A percentile compares a stretch with the other conserved stretches of the same genome.
These are phyloP conservation scores for Todiramphus saurophagus DNA, from an alignment of 2,113 vertebrate genomes.

Conservation along the genomic window DNA sequence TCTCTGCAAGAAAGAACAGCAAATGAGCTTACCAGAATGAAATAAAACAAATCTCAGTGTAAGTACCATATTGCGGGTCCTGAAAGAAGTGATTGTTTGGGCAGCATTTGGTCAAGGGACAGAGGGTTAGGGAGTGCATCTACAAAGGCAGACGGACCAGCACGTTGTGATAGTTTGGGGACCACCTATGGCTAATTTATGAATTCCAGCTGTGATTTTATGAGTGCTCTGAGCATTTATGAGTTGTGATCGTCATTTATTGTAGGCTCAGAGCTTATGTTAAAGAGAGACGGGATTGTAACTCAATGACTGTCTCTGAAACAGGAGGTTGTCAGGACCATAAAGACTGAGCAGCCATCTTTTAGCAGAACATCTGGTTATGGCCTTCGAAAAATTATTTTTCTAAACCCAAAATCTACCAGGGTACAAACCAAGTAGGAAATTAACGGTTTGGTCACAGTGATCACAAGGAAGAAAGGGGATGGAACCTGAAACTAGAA, in stretches of 20 bases:
- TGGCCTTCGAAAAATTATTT: not conserved
- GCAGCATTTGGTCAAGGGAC: not conserved
- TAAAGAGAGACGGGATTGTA: not conserved
- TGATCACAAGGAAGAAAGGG: not conserved
- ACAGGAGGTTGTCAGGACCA: not conserved
- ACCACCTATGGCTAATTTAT: not conserved
- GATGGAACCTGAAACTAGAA: not conserved
- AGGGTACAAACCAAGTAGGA: not conserved
- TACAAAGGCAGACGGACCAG: not conserved
- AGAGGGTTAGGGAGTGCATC: not conserved
- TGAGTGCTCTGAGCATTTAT: not conserved
- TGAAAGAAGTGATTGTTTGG: not conserved
- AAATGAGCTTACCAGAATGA: not conserved
- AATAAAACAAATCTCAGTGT: constrained; percentile 1
- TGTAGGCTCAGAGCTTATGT: not conserved
- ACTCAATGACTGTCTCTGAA: not conserved
- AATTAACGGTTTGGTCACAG: not conserved
- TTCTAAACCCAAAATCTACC: not conserved
- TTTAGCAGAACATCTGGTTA: not conserved
- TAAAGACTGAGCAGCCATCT: fast-evolving
- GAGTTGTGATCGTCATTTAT: not conserved
- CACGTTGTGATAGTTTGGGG: not conserved
- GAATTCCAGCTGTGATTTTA: not conserved
- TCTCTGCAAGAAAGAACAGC: constrained; percentile 25
- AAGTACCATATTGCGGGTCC: not conserved